Conservation (phyloP, 2,113 vertebrate genomes). For the Taxidea taxus region DNA sequence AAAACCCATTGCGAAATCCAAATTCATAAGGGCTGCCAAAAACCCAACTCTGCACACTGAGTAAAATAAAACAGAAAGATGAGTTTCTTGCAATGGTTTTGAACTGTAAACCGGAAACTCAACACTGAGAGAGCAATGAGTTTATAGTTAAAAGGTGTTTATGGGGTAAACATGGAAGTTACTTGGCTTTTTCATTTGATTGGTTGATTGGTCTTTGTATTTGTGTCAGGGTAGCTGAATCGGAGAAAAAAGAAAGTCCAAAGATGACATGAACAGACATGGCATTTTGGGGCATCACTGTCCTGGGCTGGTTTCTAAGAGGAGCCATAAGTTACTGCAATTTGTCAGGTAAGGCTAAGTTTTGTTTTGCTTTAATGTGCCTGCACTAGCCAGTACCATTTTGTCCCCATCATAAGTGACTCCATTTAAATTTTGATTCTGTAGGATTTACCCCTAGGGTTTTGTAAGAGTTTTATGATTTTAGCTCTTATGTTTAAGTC, state of each 20-base stretch:
- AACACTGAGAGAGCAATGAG: background rate
- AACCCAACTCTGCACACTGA: background rate
- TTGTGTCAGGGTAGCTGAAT: background rate
- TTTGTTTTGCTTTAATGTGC: background rate
- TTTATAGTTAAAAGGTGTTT: background rate
- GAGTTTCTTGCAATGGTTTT: background rate
- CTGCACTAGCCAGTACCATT: background rate
- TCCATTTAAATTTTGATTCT: background rate
- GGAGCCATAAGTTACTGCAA: background rate
- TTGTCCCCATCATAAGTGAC: background rate
- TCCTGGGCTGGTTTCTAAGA: background rate
- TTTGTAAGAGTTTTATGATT: background rate
- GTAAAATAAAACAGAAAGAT: background rate
- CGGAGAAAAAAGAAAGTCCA: background rate
- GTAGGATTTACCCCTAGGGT: background rate
- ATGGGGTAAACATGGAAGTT: background rate
- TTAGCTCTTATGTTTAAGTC: background rate
- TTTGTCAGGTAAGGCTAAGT: background rate
- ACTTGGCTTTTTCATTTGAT: background rate
- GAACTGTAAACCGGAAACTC: background rate
- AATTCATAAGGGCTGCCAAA: background rate
- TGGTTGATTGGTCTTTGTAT: background rate
- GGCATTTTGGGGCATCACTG: background rate
- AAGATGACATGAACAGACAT: background rate
- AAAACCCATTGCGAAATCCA: background rate